Evolutionary conservation across 2,888 invertebrate genomes (phyloP).

Genomic region (Macaria notata): DNA sequence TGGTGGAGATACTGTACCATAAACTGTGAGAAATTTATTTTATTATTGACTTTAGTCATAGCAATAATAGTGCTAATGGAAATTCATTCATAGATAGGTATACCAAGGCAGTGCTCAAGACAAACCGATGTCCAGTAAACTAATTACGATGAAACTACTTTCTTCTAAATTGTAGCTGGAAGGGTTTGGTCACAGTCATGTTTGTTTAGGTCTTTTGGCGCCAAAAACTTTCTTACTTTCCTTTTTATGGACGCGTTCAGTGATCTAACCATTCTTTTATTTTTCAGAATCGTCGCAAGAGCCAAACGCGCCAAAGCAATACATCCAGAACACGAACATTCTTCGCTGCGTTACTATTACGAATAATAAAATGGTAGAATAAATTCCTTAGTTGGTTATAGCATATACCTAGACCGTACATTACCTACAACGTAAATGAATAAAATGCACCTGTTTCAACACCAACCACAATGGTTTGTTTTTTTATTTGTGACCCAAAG

Average conservation of each 20-base stretch:
- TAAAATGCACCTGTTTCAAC: neutral
- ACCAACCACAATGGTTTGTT: neutral
- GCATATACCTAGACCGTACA: no score
- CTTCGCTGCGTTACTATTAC: slow-evolving; percentile 6
- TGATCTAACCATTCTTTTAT: neutral
- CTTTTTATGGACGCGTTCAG: neutral
- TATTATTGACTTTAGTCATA: neutral
- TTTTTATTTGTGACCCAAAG: slow-evolving; percentile 11
- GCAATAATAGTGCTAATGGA: no score
- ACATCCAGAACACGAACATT: slow-evolving; percentile 9
- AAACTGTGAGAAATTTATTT: slow-evolving; percentile 51
- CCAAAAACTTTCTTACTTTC: neutral
- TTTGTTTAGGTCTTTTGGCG: neutral
- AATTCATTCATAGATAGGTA: no score
- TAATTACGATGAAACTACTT: no score
- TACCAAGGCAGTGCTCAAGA: no score
- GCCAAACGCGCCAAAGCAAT: slow-evolving; percentile 12
- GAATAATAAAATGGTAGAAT: slow-evolving; percentile 3
- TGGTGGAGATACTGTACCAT: slow-evolving; percentile 60
- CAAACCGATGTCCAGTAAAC: no score
- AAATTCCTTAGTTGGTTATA: no score
- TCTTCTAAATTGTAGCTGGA: no score
- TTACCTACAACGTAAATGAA: neutral
- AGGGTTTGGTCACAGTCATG: no score
- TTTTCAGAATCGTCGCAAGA: slow-evolving; percentile 30